These are phyloP conservation scores for Scartelaos histophorus DNA, from an alignment of 2,113 vertebrate species.

Conservation along the genomic window DNA sequence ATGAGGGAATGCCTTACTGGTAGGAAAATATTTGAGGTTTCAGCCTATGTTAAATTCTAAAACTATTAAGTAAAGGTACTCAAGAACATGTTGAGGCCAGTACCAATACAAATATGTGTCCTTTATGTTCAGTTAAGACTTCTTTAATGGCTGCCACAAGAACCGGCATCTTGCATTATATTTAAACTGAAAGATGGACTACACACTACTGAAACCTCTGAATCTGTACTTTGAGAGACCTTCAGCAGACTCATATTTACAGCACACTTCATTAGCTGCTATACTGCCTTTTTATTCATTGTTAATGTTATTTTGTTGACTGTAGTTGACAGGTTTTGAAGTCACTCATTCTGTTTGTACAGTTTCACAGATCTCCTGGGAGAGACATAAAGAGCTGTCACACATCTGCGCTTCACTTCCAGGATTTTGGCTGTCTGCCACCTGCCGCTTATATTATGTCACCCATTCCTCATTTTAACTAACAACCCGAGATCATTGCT, in stretches of 20 bases:
- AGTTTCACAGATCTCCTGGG: slow-evolving; percentile 5
- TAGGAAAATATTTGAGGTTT: too few species aligned
- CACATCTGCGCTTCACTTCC: slow-evolving; percentile 27
- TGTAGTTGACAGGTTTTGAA: not conserved
- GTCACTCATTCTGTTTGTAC: not conserved
- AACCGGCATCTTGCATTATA: too few species aligned
- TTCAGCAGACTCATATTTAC: not conserved
- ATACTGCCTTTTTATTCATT: not conserved
- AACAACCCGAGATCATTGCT: slow-evolving; percentile 38
- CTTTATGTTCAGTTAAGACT: too few species aligned
- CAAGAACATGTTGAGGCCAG: too few species aligned
- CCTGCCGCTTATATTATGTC: slow-evolving; percentile 30
- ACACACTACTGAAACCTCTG: not conserved
- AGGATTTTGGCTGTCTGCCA: slow-evolving; percentile 31
- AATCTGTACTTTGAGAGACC: not conserved
- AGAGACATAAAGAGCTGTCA: slow-evolving; percentile 13
- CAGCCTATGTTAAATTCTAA: too few species aligned
- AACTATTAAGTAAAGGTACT: too few species aligned
- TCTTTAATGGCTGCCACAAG: too few species aligned
- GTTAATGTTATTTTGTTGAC: not conserved
- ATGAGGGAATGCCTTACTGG: too few species aligned
- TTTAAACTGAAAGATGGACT: too few species aligned
- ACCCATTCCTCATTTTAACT: slow-evolving; percentile 34
- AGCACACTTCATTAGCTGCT: not conserved
- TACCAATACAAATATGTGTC: too few species aligned